Percentiles rank a stretch among this genome's conserved stretches.
phyloP scores from a whole-genome alignment of 2,113 vertebrate species.

The Eupsittula cactorum region DNA sequence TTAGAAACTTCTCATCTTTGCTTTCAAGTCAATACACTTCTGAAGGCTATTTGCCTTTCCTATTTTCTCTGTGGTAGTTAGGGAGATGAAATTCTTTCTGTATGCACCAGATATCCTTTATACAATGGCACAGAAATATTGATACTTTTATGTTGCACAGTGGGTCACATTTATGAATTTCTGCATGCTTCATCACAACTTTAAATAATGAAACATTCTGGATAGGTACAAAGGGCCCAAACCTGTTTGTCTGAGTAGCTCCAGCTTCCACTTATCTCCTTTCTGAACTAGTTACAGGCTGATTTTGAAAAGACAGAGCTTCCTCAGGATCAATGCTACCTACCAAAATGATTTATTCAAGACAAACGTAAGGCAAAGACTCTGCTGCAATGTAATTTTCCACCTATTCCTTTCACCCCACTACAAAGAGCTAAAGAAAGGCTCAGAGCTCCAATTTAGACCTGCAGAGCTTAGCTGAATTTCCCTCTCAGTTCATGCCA shows the following conservation, averaged over 20 bases:
- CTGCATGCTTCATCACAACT: background rate
- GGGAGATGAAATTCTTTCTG: constrained; percentile 12
- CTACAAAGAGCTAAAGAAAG: background rate
- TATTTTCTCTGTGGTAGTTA: constrained; percentile 26
- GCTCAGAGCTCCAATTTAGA: background rate
- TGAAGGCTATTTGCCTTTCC: constrained; percentile 22
- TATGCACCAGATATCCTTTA: background rate
- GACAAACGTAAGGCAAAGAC: background rate
- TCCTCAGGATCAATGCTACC: background rate
- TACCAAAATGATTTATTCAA: constrained; percentile 12
- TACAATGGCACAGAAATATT: constrained; percentile 25
- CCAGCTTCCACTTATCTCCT: background rate
- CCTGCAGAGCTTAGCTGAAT: background rate
- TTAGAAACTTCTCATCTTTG: constrained; percentile 17
- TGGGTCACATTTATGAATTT: constrained; percentile 29
- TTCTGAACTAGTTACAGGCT: background rate
- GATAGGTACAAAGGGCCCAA: background rate
- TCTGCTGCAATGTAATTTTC: background rate
- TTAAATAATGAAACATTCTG: constrained; percentile 22
- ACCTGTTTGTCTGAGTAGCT: background rate
- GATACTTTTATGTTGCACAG: constrained; percentile 36
- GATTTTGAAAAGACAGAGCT: background rate
- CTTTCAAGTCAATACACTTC: constrained; percentile 9
- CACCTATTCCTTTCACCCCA: background rate
- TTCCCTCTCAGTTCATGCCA: background rate